Evolutionary conservation across 2,113 vertebrate genomes (phyloP), one percentile per base, ranked within the genome.

Genomic region (Terrapene triunguis): DNA sequence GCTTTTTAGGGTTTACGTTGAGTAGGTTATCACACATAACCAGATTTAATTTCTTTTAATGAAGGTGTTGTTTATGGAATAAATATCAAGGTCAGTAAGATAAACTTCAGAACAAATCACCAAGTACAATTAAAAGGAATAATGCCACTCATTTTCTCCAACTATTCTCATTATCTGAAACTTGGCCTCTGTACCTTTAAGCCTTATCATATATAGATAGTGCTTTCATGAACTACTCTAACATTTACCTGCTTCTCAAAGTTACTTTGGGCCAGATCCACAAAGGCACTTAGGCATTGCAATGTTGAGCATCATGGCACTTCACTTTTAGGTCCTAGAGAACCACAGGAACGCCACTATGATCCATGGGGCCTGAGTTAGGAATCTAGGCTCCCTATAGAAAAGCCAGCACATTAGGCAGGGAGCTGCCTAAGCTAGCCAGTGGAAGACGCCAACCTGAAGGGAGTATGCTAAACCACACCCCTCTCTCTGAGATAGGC

Each of bases 91-190:
- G 91, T 95, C 94, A 85, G 80, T 84, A 80, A 85, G 93, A 51
- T 84, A 95, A 95, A 89, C 89, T 80, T 93, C 42, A 3, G 90
- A 95, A 95, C 82, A 96, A 95, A 96, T 93, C 93, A 95, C 93
- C 93, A 92, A 86, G 80, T 90, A 93, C 96, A 95, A 96, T 94
- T 95, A 94, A 93, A 97, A 94, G 90, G 69, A 97, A 89, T 84
- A 80, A 92, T 76, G 93, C 51, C 84, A 94, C 2, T 95, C 93
- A 83, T 24, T 82, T 95, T 96, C 94, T 96, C 88, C 90, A 88
- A 84, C 59, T 21, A 0, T 84, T 92, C 89, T 94, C 50, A 80
- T 72, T 38, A 25, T 74, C 80, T 86, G 92, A 96, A 96, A 94
- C 0, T 0, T 69, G n/a, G 91, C 94, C 95, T 97, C 93, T 95